These are phyloP conservation scores for Pagrus major DNA, from an alignment of 2,113 vertebrate species.

Conservation along the genomic window DNA sequence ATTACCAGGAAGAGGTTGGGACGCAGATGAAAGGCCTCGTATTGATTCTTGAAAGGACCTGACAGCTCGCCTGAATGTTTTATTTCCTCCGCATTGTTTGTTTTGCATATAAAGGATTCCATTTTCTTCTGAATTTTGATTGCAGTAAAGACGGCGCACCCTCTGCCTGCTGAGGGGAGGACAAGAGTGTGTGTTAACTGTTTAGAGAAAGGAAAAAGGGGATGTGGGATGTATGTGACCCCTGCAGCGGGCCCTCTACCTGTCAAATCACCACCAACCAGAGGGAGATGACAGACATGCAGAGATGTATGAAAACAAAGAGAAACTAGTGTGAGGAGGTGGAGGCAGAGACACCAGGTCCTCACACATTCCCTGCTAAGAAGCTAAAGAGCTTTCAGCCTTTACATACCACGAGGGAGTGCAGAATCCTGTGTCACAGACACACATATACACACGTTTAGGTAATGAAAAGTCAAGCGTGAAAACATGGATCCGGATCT, in stretches of 20 bases:
- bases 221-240: slow-evolving; percentile 52
- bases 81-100: slow-evolving; percentile 85
- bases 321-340: not conserved
- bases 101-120: slow-evolving; percentile 86
- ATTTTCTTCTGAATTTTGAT: slow-evolving; percentile 85
- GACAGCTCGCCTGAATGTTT: slow-evolving; percentile 86
- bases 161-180: slow-evolving; percentile 53
- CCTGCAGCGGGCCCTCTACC: slow-evolving; percentile 33
- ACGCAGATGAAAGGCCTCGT: slow-evolving; percentile 84
- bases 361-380: slow-evolving; percentile 20
- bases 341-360: slow-evolving; percentile 3
- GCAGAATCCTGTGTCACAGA: slow-evolving; percentile 27
- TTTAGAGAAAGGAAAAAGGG: slow-evolving; percentile 59
- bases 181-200: slow-evolving; percentile 57
- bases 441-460: slow-evolving; percentile 65
- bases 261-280: slow-evolving; percentile 45
- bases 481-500: slow-evolving; percentile 79
- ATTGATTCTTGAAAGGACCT: slow-evolving; percentile 87
- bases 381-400: slow-evolving; percentile 14
- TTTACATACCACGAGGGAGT: slow-evolving; percentile 34
- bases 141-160: slow-evolving; percentile 71
- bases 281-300: slow-evolving; percentile 36
- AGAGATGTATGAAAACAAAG: slow-evolving; percentile 52
- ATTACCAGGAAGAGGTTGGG: slow-evolving; percentile 86
- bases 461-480: slow-evolving; percentile 78